A percentile compares a stretch with the other conserved stretches of the same genome.
Conservation (phyloP, 2,888 invertebrate species). For the Eristalis arbustorum region DNA sequence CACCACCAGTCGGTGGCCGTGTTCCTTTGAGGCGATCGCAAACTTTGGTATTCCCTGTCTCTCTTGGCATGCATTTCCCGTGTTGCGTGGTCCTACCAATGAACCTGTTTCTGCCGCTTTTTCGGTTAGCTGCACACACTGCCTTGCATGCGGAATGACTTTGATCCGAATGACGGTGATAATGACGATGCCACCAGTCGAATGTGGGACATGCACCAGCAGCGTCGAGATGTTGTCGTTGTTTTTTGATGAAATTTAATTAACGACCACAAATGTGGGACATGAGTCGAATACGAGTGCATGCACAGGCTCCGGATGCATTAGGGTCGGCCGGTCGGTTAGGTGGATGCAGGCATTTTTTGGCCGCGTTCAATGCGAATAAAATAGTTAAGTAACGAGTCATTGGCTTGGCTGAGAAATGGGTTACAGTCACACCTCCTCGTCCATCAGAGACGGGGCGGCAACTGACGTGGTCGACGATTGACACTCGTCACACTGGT, state of each 20-base stretch:
- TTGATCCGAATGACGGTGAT: slow-evolving; percentile 26
- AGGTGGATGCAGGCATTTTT: not conserved
- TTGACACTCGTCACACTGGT: not conserved
- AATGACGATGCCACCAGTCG: slow-evolving; percentile 37
- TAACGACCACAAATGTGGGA: slow-evolving; percentile 47
- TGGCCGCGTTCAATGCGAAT: not conserved
- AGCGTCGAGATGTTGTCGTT: slow-evolving; percentile 38
- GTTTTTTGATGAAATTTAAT: slow-evolving; percentile 66
- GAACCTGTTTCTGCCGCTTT: slow-evolving; percentile 46
- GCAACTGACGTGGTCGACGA: not conserved
- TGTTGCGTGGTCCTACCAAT: slow-evolving; percentile 19
- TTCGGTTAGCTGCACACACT: not conserved
- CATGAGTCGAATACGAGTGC: slow-evolving; percentile 41
- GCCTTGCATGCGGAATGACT: slow-evolving; percentile 42
- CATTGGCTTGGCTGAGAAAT: not conserved
- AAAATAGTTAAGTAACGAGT: not conserved
- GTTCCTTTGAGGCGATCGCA: slow-evolving; percentile 19
- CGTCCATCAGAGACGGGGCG: not conserved
- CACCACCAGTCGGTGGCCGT: not conserved
- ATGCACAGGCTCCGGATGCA: not conserved
- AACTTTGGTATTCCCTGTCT: slow-evolving; percentile 31
- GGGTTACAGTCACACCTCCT: not conserved
- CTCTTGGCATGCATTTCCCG: not conserved
- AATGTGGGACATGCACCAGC: slow-evolving; percentile 55
- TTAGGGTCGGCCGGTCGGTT: not conserved